Percentiles rank a stretch among this genome's conserved stretches.
These are phyloP conservation scores for Eumacrocentrus americanus DNA, from an alignment of 2,888 invertebrate species.

Conservation along the genomic window DNA sequence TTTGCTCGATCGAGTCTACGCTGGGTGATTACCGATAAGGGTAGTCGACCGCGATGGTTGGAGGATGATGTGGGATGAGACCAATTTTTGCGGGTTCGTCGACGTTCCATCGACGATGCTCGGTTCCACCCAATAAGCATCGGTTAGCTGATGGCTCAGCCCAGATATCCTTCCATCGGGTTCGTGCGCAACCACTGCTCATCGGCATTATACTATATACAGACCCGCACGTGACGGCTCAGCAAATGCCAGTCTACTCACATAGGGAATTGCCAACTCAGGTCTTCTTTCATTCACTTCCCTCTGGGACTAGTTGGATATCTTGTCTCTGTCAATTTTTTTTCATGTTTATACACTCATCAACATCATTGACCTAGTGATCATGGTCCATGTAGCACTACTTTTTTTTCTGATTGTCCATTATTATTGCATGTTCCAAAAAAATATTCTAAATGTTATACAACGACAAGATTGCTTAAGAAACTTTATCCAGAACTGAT, in stretches of 20 bases:
- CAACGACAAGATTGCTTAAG: no score
- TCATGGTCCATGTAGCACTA: no score
- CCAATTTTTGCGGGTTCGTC: slow-evolving; percentile 27
- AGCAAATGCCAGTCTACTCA: no score
- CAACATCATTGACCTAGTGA: no score
- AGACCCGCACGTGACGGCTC: background rate
- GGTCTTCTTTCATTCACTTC: no score
- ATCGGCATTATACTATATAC: slow-evolving; percentile 23
- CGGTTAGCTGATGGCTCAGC: slow-evolving; percentile 31
- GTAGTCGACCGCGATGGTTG: background rate
- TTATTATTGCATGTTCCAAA: no score
- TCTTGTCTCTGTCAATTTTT: no score
- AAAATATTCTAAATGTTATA: no score
- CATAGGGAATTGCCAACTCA: no score
- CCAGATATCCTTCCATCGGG: slow-evolving; percentile 14
- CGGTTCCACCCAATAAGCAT: slow-evolving; percentile 35
- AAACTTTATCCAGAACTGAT: background rate
- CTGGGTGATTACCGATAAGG: slow-evolving; percentile 30
- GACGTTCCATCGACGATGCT: slow-evolving; percentile 26
- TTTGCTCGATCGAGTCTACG: slow-evolving; percentile 19
- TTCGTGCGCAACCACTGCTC: slow-evolving; percentile 21
- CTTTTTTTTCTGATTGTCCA: no score
- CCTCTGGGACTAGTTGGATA: no score
- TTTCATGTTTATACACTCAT: no score
- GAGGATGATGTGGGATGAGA: slow-evolving; percentile 16